These are phyloP conservation scores for Bradypodion pumilum DNA, from an alignment of 2,797 vertebrate genomes.

Conservation along the genomic window DNA sequence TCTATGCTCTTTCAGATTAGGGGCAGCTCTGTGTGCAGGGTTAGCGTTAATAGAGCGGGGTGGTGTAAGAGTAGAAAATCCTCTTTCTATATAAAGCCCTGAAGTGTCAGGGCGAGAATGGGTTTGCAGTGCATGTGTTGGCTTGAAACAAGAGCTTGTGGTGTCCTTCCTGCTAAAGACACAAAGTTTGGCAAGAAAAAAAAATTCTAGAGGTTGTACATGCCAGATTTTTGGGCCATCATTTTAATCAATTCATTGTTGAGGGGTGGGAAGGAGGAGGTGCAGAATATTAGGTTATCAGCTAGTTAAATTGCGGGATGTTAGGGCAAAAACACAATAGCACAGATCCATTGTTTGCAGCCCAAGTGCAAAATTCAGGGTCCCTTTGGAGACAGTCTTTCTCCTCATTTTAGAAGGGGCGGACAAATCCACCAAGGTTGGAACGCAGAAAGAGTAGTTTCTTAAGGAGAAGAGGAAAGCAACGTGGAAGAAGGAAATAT, in stretches of 20 bases:
- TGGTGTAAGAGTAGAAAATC: constrained; percentile 85
- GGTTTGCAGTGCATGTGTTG: constrained; percentile 84
- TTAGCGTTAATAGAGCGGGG: constrained; percentile 77
- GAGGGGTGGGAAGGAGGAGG: too few species aligned
- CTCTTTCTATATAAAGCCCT: constrained; percentile 85
- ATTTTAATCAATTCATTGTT: constrained; percentile 14
- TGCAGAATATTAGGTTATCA: background rate
- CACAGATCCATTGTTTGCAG: background rate
- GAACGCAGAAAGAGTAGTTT: background rate
- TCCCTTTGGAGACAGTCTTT: background rate
- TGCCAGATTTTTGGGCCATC: constrained; percentile 5
- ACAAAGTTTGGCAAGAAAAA: constrained; percentile 47
- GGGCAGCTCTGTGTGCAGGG: constrained; percentile 64
- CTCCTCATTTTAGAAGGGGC: background rate
- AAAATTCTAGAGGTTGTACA: background rate
- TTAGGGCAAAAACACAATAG: background rate
- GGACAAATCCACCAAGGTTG: background rate
- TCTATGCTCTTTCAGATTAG: constrained; percentile 60
- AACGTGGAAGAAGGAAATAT: background rate
- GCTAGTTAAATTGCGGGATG: background rate
- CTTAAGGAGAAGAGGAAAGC: background rate
- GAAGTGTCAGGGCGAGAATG: constrained; percentile 88
- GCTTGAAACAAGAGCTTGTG: constrained; percentile 86
- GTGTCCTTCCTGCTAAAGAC: constrained; percentile 79
- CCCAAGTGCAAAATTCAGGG: background rate